These are phyloP conservation scores for Lutraria lutraria DNA, from an alignment of 2,888 invertebrate genomes.

Conservation along the genomic window DNA sequence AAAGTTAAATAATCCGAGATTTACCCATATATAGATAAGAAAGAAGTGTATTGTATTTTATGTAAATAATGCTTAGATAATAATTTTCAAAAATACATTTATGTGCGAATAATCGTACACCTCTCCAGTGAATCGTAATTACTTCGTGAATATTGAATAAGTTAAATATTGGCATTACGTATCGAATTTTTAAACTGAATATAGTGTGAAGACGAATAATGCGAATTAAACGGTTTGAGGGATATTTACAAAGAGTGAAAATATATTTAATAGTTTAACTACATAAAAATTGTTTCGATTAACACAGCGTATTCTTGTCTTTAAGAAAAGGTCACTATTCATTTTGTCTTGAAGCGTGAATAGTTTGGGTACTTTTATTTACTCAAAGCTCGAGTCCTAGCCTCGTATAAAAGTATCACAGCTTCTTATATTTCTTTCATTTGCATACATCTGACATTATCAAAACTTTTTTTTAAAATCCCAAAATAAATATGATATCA, in stretches of 20 bases:
- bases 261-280: not conserved
- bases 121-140: not conserved
- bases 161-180: constrained; percentile 14
- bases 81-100: constrained; percentile 12
- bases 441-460: no score
- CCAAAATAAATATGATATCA: no score
- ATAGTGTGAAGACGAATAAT: not conserved
- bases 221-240: not conserved
- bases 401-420: no score
- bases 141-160: not conserved
- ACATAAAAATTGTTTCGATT: not conserved
- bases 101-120: not conserved
- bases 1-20: not conserved
- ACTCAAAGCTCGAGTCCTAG: no score
- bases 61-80: constrained; percentile 14
- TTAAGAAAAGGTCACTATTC: not conserved
- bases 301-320: not conserved
- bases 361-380: no score
- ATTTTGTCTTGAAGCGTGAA: not conserved
- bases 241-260: not conserved
- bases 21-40: not conserved
- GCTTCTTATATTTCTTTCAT: no score
- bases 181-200: constrained; percentile 4
- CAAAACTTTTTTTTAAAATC: no score
- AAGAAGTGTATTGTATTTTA: constrained; percentile 10